Evolutionary conservation across 2,888 invertebrate species (phyloP).

Genomic region (Apocheima hispidaria): DNA sequence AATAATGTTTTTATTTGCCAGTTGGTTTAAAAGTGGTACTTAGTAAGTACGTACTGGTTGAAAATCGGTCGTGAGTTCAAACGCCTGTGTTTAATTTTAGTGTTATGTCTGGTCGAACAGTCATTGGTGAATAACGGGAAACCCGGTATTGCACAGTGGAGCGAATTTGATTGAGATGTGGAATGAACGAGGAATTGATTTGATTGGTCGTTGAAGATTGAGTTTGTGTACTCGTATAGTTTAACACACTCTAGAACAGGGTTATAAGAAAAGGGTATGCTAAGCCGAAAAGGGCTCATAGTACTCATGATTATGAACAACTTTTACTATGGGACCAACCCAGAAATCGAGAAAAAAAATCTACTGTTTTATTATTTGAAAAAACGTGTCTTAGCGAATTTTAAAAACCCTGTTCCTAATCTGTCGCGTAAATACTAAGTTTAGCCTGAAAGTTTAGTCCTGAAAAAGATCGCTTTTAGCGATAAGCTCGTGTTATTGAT

Average conservation of each 20-base stretch:
- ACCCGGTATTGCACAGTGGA: slow-evolving; percentile 37
- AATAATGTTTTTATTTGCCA: slow-evolving; percentile 33
- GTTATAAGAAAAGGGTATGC: too few relatives aligned
- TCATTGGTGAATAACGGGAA: slow-evolving; percentile 44
- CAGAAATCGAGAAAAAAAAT: too few relatives aligned
- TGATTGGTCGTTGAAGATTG: background rate
- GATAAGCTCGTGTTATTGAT: too few relatives aligned
- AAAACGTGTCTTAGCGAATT: too few relatives aligned
- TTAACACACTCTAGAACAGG: background rate
- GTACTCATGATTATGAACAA: too few relatives aligned
- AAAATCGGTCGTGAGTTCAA: slow-evolving; percentile 54
- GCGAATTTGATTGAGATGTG: slow-evolving; percentile 6
- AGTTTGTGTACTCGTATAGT: background rate
- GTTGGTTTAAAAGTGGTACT: slow-evolving; percentile 36
- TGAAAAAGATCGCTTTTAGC: too few relatives aligned
- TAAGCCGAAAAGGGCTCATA: too few relatives aligned
- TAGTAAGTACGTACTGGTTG: slow-evolving; percentile 10
- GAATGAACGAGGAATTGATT: slow-evolving; percentile 8
- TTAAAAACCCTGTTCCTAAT: too few relatives aligned
- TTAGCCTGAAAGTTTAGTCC: too few relatives aligned
- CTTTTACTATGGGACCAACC: too few relatives aligned
- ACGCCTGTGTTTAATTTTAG: slow-evolving; percentile 38
- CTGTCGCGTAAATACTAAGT: too few relatives aligned
- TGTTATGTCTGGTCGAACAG: slow-evolving; percentile 38
- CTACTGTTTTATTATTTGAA: too few relatives aligned